Percentiles rank a stretch among this genome's conserved stretches.
These are phyloP conservation scores for Tanytarsus gracilentus DNA, from an alignment of 2,888 invertebrate genomes.

Conservation along the genomic window DNA sequence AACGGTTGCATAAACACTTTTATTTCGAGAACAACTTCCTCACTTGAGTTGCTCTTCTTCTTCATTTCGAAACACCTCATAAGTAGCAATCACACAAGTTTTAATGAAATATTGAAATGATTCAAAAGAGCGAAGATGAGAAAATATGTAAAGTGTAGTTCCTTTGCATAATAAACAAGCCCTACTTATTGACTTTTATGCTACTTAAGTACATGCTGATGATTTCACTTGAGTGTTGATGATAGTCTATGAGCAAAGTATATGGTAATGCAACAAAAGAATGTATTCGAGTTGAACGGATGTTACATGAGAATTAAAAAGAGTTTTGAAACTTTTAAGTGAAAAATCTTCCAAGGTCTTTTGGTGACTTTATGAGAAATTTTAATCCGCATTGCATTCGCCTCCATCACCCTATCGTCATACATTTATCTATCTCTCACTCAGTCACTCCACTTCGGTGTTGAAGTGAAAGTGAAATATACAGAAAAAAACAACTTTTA, in stretches of 20 bases:
- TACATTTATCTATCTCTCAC: background rate
- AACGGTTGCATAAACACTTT: too few species aligned
- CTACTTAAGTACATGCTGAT: too few species aligned
- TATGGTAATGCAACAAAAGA: too few species aligned
- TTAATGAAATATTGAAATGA: too few species aligned
- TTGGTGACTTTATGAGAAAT: background rate
- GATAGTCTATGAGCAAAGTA: too few species aligned
- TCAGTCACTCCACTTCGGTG: background rate
- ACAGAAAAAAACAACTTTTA: slow-evolving; percentile 11
- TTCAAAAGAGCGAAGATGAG: too few species aligned
- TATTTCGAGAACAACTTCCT: slow-evolving; percentile 11
- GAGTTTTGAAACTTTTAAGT: too few species aligned
- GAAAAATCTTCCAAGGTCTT: too few species aligned
- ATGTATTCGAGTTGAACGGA: too few species aligned
- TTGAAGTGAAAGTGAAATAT: slow-evolving; percentile 24
- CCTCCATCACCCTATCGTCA: background rate
- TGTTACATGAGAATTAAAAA: too few species aligned
- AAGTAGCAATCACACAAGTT: too few species aligned
- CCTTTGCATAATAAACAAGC: slow-evolving; percentile 1
- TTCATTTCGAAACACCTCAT: background rate
- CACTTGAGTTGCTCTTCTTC: background rate
- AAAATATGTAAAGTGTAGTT: background rate
- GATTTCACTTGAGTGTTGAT: too few species aligned
- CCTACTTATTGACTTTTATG: background rate
- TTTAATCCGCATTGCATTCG: background rate